Evolutionary conservation across 2,113 vertebrate species (phyloP).

Genomic region (Cochlearius cochlearius): DNA sequence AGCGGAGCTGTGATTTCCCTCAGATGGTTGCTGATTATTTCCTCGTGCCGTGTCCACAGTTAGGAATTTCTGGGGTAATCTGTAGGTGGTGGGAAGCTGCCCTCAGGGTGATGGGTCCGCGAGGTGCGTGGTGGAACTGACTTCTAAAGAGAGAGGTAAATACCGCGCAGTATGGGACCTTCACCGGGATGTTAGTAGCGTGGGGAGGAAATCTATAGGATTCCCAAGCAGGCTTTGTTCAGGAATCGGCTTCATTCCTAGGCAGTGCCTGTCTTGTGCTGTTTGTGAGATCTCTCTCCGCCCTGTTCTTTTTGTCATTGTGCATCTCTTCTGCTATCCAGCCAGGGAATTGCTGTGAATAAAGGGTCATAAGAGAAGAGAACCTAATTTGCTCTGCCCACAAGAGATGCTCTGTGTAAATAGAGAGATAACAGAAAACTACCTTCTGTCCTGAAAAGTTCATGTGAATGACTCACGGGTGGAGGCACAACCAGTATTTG

Average conservation of each 20-base stretch:
- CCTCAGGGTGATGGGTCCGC: background rate
- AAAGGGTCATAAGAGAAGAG: slow-evolving; percentile 15
- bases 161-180: background rate
- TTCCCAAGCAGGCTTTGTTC: background rate
- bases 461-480: background rate
- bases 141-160: background rate
- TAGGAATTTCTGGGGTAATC: background rate
- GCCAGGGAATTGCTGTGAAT: slow-evolving; percentile 17
- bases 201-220: background rate
- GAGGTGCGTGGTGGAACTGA: background rate
- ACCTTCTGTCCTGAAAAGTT: slow-evolving; percentile 36
- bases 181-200: background rate
- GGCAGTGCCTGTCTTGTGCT: background rate
- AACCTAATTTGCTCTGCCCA: slow-evolving; percentile 37
- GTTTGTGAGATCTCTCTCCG: background rate
- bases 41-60: fast-evolving
- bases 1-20: background rate
- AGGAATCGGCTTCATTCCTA: background rate
- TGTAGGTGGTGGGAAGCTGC: background rate
- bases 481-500: background rate
- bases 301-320: slow-evolving; percentile 12
- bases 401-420: slow-evolving; percentile 41
- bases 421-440: slow-evolving; percentile 51
- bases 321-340: background rate
- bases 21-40: background rate